phyloP scores from a whole-genome alignment of 1,140 invertebrate genomes.

The Brachionus manjavacas region DNA sequence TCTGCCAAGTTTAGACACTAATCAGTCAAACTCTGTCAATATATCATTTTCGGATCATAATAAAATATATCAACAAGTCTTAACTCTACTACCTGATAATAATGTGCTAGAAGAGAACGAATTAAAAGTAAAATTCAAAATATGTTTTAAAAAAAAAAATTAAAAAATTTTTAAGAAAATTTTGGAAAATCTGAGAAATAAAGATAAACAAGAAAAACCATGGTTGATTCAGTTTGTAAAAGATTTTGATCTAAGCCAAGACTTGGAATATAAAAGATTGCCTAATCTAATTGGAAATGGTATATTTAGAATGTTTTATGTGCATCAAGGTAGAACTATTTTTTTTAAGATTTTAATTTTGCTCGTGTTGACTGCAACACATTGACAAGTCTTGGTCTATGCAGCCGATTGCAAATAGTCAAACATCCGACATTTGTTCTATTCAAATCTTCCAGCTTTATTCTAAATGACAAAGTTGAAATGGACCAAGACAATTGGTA shows the following conservation, averaged over 20 bases:
- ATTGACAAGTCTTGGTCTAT: constrained; percentile 53
- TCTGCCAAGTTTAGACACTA: background rate
- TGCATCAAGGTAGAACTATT: background rate
- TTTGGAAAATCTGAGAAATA: constrained; percentile 46
- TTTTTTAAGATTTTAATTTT: constrained; percentile 48
- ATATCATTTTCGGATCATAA: constrained; percentile 52
- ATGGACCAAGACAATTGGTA: constrained; percentile 54
- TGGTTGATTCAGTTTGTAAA: constrained; percentile 69
- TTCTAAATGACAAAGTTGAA: constrained; percentile 68
- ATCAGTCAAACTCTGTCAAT: background rate
- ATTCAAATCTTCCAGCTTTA: constrained; percentile 62
- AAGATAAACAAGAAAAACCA: constrained; percentile 48
- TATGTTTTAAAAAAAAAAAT: background rate
- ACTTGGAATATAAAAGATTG: constrained; percentile 61
- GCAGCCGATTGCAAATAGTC: constrained; percentile 58
- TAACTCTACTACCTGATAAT: constrained; percentile 61
- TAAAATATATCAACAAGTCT: constrained; percentile 61
- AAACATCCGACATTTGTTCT: constrained; percentile 69
- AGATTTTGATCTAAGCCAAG: constrained; percentile 59
- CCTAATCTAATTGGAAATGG: constrained; percentile 60
- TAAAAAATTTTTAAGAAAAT: constrained; percentile 44
- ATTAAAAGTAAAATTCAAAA: background rate
- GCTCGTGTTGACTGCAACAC: constrained; percentile 65
- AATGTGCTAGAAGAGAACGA: constrained; percentile 50
- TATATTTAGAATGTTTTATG: background rate